Evolutionary conservation across 2,888 invertebrate genomes (phyloP), one percentile per base, ranked within the genome.

Genomic region (Agriopis leucophaearia): DNA sequence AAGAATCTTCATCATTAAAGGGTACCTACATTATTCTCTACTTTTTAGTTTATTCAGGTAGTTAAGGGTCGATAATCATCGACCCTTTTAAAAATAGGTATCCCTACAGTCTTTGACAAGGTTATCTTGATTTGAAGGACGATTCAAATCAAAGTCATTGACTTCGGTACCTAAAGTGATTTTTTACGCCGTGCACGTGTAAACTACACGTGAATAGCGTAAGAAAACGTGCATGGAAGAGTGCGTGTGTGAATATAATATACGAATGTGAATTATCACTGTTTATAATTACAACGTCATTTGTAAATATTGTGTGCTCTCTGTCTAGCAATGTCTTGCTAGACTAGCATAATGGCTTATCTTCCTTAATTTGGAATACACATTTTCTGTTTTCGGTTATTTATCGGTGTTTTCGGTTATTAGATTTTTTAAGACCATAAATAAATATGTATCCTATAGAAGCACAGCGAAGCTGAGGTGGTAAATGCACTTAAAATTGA

Each of bases 101-200:
- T 47, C 47, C 47, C 58, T 64, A 42, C 51, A 56, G 35, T 13
- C 50, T 13, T 44, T 36, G 8, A 10, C 36, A 36, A 51, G 57
- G 50, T 57, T 64, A 57, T 57, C 51, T 57, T 56, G 35, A 56
- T 38, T 40, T 55, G 50, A 16, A 56, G 50, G 56, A 48, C 56
- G 56, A 50, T 63, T 50, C 48, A 64, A 69, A 71, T 68, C 71
- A 68, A 62, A 51, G 58, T 71, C 70, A 70, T 70, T 52, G 58
- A 47, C 64, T 58, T 13, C 0, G 38, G 38, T 38, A 9, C 40
- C 40, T 42, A 35, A 50, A 58, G 38, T 48, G 0, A 48, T 38
- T 40, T 27, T 50, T 54, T 8, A 38, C 8, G 15, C 52, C 10
- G 38, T 16, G 15, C 52, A 54, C 52, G 52, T 38, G 52, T 2